Percentiles rank a stretch among this genome's conserved stretches.
Evolutionary conservation across 2,888 invertebrate genomes (phyloP).

Genomic region (Cryptocephalus moraei): DNA sequence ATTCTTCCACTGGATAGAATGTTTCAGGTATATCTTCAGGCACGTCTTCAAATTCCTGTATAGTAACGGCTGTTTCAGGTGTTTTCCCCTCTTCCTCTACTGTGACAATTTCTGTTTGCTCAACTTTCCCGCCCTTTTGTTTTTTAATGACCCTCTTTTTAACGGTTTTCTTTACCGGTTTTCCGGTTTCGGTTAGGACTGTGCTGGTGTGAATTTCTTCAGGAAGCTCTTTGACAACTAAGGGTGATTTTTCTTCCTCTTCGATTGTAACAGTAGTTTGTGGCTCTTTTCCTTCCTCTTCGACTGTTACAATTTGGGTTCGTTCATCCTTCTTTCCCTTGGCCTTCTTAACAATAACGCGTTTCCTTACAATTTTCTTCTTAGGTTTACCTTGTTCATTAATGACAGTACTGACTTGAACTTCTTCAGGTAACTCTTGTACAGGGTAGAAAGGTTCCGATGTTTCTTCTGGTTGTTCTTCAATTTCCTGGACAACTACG

Average conservation of each 20-base stretch:
- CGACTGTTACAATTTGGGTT: conserved; percentile 7
- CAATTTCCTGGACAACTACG: conserved; percentile 21
- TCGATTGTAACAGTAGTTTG: conserved; percentile 21
- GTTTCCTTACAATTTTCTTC: conserved; percentile 24
- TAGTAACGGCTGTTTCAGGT: conserved; percentile 23
- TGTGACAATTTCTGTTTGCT: conserved; percentile 25
- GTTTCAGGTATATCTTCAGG: conserved; percentile 10
- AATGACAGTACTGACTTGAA: conserved; percentile 11
- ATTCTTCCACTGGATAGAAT: conserved; percentile 15
- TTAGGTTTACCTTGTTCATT: conserved; percentile 16
- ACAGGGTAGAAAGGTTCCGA: conserved; percentile 7
- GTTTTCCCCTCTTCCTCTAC: conserved; percentile 28
- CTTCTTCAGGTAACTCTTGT: conserved; percentile 24
- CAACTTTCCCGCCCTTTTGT: conserved; percentile 22
- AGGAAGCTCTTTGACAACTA: conserved; percentile 22
- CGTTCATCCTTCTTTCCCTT: conserved; percentile 17
- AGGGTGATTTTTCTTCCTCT: conserved; percentile 16
- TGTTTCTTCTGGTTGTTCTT: conserved; percentile 21
- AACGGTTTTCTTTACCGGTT: conserved; percentile 24
- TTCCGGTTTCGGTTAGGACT: conserved; percentile 29
- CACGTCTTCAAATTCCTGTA: conserved; percentile 13
- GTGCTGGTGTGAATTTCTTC: conserved; percentile 30
- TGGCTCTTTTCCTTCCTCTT: conserved; percentile 20
- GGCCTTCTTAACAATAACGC: conserved; percentile 18
- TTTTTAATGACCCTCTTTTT: conserved; percentile 25